These are phyloP conservation scores for Bombus pyrosoma DNA, from an alignment of 1,140 invertebrate species.

Conservation along the genomic window DNA sequence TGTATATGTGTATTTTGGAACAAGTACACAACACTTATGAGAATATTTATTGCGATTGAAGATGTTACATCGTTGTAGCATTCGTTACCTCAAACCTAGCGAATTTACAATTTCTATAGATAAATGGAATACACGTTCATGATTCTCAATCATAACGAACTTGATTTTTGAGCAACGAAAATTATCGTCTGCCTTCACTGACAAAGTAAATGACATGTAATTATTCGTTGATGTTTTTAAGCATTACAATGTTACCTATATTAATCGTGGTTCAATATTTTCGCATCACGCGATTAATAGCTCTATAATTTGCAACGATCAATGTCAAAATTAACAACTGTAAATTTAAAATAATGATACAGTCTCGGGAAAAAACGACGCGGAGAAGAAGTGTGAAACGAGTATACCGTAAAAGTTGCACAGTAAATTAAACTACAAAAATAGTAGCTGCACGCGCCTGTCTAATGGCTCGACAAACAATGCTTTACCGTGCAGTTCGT, in stretches of 20 bases:
- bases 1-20: neutral
- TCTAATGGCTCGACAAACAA: constrained; percentile 67
- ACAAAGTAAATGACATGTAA: neutral
- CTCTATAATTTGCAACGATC: constrained; percentile 52
- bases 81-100: neutral
- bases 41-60: neutral
- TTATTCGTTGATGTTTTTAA: neutral
- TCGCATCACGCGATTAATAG: constrained; percentile 24
- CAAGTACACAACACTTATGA: too few species aligned
- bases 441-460: constrained; percentile 43
- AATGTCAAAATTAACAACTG: constrained; percentile 37
- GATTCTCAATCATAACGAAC: neutral
- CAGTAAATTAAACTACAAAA: constrained; percentile 64
- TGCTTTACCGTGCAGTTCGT: constrained; percentile 57
- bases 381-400: neutral
- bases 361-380: neutral
- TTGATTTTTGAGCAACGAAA: neutral
- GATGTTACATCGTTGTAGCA: neutral
- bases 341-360: constrained; percentile 16
- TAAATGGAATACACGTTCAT: neutral
- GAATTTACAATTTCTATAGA: neutral
- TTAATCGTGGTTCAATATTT: neutral
- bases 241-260: neutral
- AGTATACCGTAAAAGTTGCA: constrained; percentile 58
- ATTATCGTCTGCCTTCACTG: neutral